Evolutionary conservation across 2,888 invertebrate genomes (phyloP).

Genomic region (Acanthosoma haemorrhoidale): DNA sequence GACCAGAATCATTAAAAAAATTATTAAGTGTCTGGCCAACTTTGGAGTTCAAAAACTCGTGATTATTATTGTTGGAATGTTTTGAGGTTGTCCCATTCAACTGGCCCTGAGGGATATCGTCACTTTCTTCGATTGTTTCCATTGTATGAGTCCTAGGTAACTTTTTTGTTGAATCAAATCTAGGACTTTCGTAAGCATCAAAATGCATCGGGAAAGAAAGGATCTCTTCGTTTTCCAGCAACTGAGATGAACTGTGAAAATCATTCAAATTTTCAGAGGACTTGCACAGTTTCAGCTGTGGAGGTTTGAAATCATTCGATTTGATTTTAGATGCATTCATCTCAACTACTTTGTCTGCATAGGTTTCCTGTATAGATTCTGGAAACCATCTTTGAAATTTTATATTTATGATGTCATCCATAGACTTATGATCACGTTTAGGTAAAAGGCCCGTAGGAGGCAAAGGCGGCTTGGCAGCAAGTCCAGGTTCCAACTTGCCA

Average conservation of each 20-base stretch:
- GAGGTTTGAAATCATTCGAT: neutral
- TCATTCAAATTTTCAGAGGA: slow-evolving; percentile 24
- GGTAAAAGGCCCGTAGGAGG: slow-evolving; percentile 37
- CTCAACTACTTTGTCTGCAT: slow-evolving; percentile 16
- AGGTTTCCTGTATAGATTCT: slow-evolving; percentile 38
- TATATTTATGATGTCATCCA: slow-evolving; percentile 42
- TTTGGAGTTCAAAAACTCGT: slow-evolving; percentile 34
- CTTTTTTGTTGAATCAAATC: slow-evolving; percentile 29
- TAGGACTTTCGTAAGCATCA: slow-evolving; percentile 34
- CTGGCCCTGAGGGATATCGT: slow-evolving; percentile 8
- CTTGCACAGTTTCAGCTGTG: neutral
- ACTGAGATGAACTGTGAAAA: neutral
- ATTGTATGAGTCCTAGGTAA: slow-evolving; percentile 30
- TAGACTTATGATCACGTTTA: slow-evolving; percentile 25
- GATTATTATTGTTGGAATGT: neutral
- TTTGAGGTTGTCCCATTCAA: neutral
- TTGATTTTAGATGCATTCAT: neutral
- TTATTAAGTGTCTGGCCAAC: slow-evolving; percentile 32
- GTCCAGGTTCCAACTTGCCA: slow-evolving; percentile 41
- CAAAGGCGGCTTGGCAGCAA: slow-evolving; percentile 42
- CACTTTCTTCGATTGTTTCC: slow-evolving; percentile 34
- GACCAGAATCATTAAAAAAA: slow-evolving; percentile 23
- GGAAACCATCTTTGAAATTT: slow-evolving; percentile 44
- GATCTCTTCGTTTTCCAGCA: slow-evolving; percentile 15
- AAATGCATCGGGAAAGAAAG: slow-evolving; percentile 28